Evolutionary conservation across 2,888 invertebrate species (phyloP), one percentile per base, ranked within the genome.

Genomic region (Diachrysia chrysitis): DNA sequence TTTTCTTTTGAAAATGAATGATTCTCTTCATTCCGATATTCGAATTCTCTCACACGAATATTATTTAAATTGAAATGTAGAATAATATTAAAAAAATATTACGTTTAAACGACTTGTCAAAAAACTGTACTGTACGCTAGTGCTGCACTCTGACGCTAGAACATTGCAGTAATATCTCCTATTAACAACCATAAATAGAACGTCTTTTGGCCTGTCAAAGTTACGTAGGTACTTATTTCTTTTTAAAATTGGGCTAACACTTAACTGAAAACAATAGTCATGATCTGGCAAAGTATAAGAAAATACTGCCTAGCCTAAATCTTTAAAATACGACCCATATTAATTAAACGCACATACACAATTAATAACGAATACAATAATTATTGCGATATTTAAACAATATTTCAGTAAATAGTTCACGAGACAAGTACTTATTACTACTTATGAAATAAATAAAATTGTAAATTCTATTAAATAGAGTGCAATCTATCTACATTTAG

Each of bases 401-500:
- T 53, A 58, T 56, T 63, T 68, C 23, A 58, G 56, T 79, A 73
- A 29, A 70, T 70, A 73, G 72, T 73, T 32, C 72, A 79, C 82
- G 46, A 79, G 77, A 80, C 70, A 70, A 58, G 68, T 79, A 69
- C 71, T 75, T 79, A 81, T 55, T 42, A 58, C 71, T 73, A 79
- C 72, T 73, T 71, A 79, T 56, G 72, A 78, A 75, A 74, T 79
- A 77, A 76, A 78, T 76, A 79, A 79, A 78, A 79, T 64, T 78
- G 66, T 77, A 79, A 81, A 79, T 79, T 78, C 79, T 82, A 86
- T 76, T 86, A 84, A 83, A 83, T 83, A 79, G 80, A 83, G 89
- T 89, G 89, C 88, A 89, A 83, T 85, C 84, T 87, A 83, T 79
- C 87, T 88, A 89, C 83, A 17, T 65, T 83, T 85, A 84, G 79